Percentiles rank a stretch among this genome's conserved stretches.
These are phyloP conservation scores for Sula dactylatra DNA, from an alignment of 2,113 vertebrate species.

Conservation along the genomic window DNA sequence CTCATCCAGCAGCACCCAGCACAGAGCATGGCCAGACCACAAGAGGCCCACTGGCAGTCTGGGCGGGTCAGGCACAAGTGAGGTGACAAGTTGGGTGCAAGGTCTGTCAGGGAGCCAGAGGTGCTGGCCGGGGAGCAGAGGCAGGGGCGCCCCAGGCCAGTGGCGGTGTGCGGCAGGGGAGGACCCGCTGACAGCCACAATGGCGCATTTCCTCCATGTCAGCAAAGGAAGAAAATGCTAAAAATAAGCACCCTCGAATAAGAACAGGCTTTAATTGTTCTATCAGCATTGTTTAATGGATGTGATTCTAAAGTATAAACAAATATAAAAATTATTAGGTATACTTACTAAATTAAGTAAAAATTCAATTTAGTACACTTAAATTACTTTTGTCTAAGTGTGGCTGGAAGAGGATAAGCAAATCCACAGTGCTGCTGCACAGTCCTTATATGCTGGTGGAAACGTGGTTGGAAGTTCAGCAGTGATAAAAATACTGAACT, in stretches of 20 bases:
- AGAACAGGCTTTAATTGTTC: not conserved
- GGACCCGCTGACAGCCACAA: not conserved
- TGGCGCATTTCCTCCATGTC: not conserved
- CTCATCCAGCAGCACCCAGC: not conserved
- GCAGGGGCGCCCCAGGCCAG: no score
- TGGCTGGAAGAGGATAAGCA: not conserved
- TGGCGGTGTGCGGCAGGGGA: not conserved
- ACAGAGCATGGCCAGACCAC: not conserved
- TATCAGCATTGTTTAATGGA: slow-evolving; percentile 15
- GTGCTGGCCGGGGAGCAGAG: not conserved
- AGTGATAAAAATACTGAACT: not conserved
- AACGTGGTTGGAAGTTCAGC: not conserved
- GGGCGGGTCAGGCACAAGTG: not conserved
- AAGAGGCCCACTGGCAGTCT: no score
- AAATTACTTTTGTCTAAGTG: slow-evolving; percentile 12
- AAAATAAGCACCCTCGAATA: not conserved
- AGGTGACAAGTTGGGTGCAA: not conserved
- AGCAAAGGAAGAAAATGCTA: not conserved
- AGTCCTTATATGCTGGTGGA: not conserved
- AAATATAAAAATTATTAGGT: slow-evolving; percentile 39
- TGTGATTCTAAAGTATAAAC: slow-evolving; percentile 26
- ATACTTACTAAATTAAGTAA: not conserved
- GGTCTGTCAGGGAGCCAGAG: not conserved
- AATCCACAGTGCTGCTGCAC: not conserved
- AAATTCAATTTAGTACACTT: no score